Percentiles rank a stretch among this genome's conserved stretches.
Evolutionary conservation across 2,113 vertebrate species (phyloP).

Genomic region (Psilopogon haemacephalus): DNA sequence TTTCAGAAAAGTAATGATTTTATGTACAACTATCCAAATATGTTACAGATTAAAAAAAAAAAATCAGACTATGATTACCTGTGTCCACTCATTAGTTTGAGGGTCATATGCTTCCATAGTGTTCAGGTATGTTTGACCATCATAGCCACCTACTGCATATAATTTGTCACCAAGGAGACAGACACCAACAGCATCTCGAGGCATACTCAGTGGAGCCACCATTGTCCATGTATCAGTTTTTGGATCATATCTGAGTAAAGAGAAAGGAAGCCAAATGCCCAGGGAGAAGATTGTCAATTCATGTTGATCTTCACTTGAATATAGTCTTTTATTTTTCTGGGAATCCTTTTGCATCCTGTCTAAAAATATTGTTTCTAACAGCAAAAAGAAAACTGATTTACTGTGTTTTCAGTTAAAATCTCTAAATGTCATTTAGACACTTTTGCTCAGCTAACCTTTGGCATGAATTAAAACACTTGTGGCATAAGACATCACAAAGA

Average conservation of each 20-base stretch:
- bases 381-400: neutral
- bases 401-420: neutral
- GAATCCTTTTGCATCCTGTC: neutral
- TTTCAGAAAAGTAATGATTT: neutral
- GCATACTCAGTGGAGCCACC: slow-evolving; percentile 81
- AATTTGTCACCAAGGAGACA: slow-evolving; percentile 80
- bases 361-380: neutral
- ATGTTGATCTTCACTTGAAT: neutral
- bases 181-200: slow-evolving; percentile 81
- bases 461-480: neutral
- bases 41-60: neutral
- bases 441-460: neutral
- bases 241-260: slow-evolving; percentile 76
- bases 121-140: slow-evolving; percentile 81
- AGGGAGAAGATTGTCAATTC: neutral
- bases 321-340: neutral
- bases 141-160: slow-evolving; percentile 82
- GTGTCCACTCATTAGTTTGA: slow-evolving; percentile 82
- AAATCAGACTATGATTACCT: slow-evolving; percentile 53
- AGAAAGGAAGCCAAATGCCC: neutral
- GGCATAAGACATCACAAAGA: neutral
- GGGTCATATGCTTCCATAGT: slow-evolving; percentile 83
- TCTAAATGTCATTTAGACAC: neutral
- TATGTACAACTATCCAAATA: neutral
- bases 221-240: slow-evolving; percentile 84